Percentiles rank a stretch among this genome's conserved stretches.
Evolutionary conservation across 2,113 vertebrate species (phyloP).

Genomic region (Ancistrus triradiatus): DNA sequence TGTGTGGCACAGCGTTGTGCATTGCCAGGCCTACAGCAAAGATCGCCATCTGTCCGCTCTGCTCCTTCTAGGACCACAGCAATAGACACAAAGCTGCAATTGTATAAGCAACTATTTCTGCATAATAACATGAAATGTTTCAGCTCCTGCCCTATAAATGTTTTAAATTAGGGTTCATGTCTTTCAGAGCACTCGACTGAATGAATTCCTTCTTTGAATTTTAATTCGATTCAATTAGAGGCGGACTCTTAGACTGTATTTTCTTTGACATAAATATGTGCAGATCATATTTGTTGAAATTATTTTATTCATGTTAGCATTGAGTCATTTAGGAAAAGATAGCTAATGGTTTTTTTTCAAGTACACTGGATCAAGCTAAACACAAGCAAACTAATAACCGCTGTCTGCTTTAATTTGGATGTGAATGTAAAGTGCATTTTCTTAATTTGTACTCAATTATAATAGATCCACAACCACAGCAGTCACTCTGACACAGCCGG

Average conservation of each 20-base stretch:
- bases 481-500: constrained; percentile 11
- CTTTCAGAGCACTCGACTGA: constrained; percentile 32
- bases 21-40: constrained; percentile 29
- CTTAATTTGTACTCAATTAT: constrained; percentile 40
- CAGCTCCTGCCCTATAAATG: constrained; percentile 38
- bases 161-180: constrained; percentile 37
- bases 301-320: constrained; percentile 33
- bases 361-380: constrained; percentile 4
- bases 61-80: constrained; percentile 23
- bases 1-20: constrained; percentile 38
- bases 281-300: constrained; percentile 38
- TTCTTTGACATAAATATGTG: constrained; percentile 18
- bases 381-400: constrained; percentile 21
- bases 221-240: constrained; percentile 37
- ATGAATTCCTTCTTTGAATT: constrained; percentile 35
- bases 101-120: constrained; percentile 47
- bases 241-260: constrained; percentile 16
- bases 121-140: constrained; percentile 45
- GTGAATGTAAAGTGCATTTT: constrained; percentile 24
- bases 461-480: constrained; percentile 41
- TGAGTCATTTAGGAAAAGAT: constrained; percentile 14
- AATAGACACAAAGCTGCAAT: constrained; percentile 29
- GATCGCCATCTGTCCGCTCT: constrained; percentile 38
- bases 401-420: constrained; percentile 1
- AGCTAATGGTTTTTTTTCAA: constrained; percentile 5